Conservation (phyloP, 2,113 vertebrate genomes). For the Capra hircus region DNA sequence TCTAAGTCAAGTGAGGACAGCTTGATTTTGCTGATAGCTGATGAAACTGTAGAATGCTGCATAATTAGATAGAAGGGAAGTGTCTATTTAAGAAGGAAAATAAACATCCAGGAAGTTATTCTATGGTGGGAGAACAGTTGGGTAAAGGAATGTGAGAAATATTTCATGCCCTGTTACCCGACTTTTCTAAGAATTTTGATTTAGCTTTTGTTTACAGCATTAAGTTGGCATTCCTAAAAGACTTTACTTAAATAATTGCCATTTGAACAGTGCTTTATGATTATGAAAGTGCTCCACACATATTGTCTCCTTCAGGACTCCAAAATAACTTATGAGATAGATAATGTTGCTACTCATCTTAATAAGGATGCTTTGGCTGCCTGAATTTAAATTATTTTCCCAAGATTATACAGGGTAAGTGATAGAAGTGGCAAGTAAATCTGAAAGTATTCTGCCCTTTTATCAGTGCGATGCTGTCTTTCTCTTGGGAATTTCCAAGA, state of each 20-base stretch:
- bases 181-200: slow-evolving; percentile 6
- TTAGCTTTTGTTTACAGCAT: not conserved
- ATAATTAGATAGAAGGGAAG: slow-evolving; percentile 45
- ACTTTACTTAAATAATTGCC: slow-evolving; percentile 12
- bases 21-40: slow-evolving; percentile 43
- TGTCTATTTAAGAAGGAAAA: slow-evolving; percentile 54
- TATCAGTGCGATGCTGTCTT: not conserved
- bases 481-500: not conserved
- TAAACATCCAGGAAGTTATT: slow-evolving; percentile 44
- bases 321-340: not conserved
- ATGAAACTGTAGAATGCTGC: slow-evolving; percentile 31
- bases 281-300: not conserved
- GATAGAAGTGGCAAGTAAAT: not conserved
- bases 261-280: not conserved
- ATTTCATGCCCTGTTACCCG: not conserved
- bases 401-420: not conserved
- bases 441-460: not conserved
- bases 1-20: slow-evolving; percentile 54
- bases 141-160: not conserved
- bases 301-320: not conserved
- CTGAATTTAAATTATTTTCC: not conserved
- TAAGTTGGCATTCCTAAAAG: not conserved
- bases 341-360: not conserved
- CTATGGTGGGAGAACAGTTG: not conserved
- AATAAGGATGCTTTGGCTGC: not conserved